A percentile compares a stretch with the other conserved stretches of the same genome.
Conservation (phyloP, 2,888 invertebrate species). For the Tetranychus truncatus region DNA sequence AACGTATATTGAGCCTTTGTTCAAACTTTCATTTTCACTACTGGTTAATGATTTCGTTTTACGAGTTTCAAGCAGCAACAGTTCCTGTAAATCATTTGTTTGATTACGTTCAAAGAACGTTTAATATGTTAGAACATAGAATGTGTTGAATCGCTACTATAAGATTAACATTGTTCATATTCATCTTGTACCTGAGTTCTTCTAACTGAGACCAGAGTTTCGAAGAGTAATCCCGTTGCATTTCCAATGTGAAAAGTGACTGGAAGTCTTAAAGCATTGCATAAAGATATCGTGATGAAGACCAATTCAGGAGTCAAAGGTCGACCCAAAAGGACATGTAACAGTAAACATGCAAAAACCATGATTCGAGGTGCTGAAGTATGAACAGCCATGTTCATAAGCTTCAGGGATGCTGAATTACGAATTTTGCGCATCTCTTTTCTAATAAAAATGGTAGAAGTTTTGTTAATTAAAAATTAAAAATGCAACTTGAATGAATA, state of each 20-base stretch:
- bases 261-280: conserved; percentile 61
- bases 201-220: conserved; percentile 52
- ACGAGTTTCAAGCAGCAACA: background rate
- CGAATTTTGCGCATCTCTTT: background rate
- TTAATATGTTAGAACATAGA: background rate
- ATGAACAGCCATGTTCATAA: background rate
- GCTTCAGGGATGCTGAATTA: background rate
- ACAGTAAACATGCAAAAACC: background rate
- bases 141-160: background rate
- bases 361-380: background rate
- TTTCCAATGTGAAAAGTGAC: conserved; percentile 48
- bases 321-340: conserved; percentile 41
- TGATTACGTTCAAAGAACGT: background rate
- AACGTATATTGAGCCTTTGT: background rate
- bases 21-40: background rate
- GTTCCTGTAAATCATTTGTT: background rate
- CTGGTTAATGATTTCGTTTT: background rate
- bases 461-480: background rate
- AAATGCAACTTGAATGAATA: background rate
- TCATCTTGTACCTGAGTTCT: conserved; percentile 41
- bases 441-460: background rate
- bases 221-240: conserved; percentile 57
- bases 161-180: background rate
- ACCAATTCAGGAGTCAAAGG: conserved; percentile 49
- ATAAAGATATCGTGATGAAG: conserved; percentile 69